phyloP scores from a whole-genome alignment of 2,113 vertebrate species.

The Odontesthes bonariensis region DNA sequence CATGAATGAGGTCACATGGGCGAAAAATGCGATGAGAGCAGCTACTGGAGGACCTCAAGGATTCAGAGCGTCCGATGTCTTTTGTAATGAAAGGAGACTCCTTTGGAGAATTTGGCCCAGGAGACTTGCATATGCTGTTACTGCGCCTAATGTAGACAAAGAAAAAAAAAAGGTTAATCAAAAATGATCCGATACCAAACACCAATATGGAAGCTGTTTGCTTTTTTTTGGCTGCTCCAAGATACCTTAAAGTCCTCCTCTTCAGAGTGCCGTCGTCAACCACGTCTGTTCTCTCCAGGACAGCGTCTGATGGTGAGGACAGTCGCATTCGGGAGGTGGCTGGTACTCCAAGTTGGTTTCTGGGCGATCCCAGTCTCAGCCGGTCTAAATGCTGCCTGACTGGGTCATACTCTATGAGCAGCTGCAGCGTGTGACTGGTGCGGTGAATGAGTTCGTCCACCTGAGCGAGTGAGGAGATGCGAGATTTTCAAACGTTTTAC shows the following conservation, averaged over 20 bases:
- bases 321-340: conserved; percentile 85
- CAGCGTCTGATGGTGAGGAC: conserved; percentile 79
- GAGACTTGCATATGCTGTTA: conserved; percentile 95
- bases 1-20: conserved; percentile 94
- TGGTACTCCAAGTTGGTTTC: conserved; percentile 68
- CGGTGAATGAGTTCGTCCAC: conserved; percentile 91
- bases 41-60: conserved; percentile 90
- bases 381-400: conserved; percentile 90
- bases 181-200: background rate
- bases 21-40: conserved; percentile 96
- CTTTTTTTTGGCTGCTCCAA: background rate
- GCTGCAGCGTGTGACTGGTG: conserved; percentile 92
- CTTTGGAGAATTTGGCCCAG: conserved; percentile 90
- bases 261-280: conserved; percentile 86
- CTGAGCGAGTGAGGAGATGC: conserved; percentile 68
- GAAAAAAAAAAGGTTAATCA: no score
- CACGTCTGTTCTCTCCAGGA: conserved; percentile 88
- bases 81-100: conserved; percentile 84
- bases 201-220: background rate
- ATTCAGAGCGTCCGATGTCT: conserved; percentile 94
- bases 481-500: no score
- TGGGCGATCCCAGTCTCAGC: conserved; percentile 84
- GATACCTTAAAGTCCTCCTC: conserved; percentile 90
- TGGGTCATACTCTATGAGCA: conserved; percentile 94
- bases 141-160: conserved; percentile 84